Evolutionary conservation across 2,797 vertebrate species (phyloP).

Genomic region (Chaenodraco wilsoni): DNA sequence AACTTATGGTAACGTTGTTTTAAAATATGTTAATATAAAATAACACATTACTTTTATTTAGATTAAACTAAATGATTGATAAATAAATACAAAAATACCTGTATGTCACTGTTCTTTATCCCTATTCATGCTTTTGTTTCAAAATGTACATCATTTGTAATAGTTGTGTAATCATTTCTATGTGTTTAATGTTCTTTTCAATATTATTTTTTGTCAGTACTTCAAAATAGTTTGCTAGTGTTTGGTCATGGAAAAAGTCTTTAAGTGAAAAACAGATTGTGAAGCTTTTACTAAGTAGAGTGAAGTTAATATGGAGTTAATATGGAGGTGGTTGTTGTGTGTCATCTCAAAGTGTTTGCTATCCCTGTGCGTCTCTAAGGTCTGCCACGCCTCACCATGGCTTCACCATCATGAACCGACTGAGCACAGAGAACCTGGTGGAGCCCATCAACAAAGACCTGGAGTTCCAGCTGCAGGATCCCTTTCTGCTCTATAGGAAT

Average conservation of each 20-base stretch:
- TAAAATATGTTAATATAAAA: not conserved
- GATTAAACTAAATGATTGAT: not conserved
- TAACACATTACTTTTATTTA: not conserved
- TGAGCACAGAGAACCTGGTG: conserved; percentile 95
- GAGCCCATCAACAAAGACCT: conserved; percentile 98
- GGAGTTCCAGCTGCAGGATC: conserved; percentile 98
- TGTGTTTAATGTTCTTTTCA: not conserved
- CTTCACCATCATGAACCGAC: conserved; percentile 97
- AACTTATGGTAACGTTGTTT: not conserved
- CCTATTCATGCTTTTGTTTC: not conserved
- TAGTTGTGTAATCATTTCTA: not conserved
- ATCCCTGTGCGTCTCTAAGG: conserved; percentile 72
- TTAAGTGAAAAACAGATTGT: not conserved
- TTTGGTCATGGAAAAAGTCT: not conserved
- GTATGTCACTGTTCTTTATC: not conserved
- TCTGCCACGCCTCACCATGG: conserved; percentile 95
- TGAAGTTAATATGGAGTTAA: not conserved
- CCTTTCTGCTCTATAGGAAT: conserved; percentile 97
- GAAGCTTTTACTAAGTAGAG: not conserved
- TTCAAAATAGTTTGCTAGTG: not conserved
- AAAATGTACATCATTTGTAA: not conserved
- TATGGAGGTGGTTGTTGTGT: not conserved
- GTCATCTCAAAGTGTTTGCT: not conserved
- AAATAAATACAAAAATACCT: not conserved
- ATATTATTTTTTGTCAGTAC: not conserved